Conservation (phyloP, 1,140 invertebrate genomes). For the Lepidostoma basale region DNA sequence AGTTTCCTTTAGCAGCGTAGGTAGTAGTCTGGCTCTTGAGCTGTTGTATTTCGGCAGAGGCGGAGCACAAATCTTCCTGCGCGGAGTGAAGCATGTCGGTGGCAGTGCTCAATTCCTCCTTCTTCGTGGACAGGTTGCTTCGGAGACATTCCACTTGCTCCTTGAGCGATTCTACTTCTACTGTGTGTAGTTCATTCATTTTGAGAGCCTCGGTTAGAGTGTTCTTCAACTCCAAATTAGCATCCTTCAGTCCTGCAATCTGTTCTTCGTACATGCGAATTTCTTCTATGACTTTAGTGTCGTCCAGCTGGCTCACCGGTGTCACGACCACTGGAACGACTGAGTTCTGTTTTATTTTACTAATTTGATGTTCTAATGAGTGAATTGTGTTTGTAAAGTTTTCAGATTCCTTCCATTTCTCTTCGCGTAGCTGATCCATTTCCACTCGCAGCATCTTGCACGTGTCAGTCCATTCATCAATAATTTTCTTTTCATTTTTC, state of each 20-base stretch:
- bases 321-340: constrained; percentile 12
- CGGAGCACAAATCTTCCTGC: constrained; percentile 35
- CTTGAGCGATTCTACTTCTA: constrained; percentile 30
- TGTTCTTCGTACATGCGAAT: constrained; percentile 38
- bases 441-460: constrained; percentile 53
- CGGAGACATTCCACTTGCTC: constrained; percentile 39
- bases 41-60: constrained; percentile 31
- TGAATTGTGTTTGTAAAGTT: constrained; percentile 32
- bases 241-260: constrained; percentile 19
- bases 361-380: constrained; percentile 34
- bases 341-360: constrained; percentile 12
- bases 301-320: constrained; percentile 31
- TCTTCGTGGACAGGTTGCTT: constrained; percentile 39
- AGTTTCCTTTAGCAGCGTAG: constrained; percentile 59
- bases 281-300: constrained; percentile 36
- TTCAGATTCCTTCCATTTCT: constrained; percentile 45
- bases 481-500: constrained; percentile 52
- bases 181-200: constrained; percentile 13
- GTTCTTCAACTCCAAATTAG: constrained; percentile 24
- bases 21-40: constrained; percentile 28
- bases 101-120: constrained; percentile 34
- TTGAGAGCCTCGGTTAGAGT: constrained; percentile 6
- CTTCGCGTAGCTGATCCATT: constrained; percentile 50
- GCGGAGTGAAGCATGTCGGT: constrained; percentile 43
- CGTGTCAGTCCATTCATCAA: constrained; percentile 50